Evolutionary conservation across 2,113 vertebrate species (phyloP), one percentile per base, ranked within the genome.

Genomic region (Phoenicopterus ruber): DNA sequence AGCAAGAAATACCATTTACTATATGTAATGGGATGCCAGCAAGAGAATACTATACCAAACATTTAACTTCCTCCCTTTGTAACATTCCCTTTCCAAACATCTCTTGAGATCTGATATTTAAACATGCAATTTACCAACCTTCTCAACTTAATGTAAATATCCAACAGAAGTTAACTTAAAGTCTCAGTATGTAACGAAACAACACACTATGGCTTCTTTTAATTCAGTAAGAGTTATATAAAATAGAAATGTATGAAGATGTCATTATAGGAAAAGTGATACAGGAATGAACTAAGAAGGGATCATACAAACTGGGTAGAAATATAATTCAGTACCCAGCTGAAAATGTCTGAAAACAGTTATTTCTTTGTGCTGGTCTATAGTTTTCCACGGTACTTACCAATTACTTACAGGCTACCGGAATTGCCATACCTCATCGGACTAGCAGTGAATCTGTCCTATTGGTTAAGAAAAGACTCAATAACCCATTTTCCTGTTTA

Each of bases 41-140:
- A 89, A 80, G 91, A 96, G 84, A 95, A 95, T 85, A 97, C 42
- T 90, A 95, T 32, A 95, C 81, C 86, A 97, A 96, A 94, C 88
- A 92, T 88, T 93, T 86, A 89, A 95, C 95, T 97, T 97, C 94
- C 92, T 94, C 86, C 69, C 88, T 94, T 95, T 95, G 80, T 96
- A 97, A 94, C 86, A n/a, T 82, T 94, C 94, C 38, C 70, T 61
- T 82, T 91, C 62, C 93, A 96, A 95, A 92, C 65, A 94, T 95
- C 95, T 95, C 95, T 80, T 89, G 96, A 95, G 93, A 95, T 93
- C 95, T 63, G 84, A 95, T 97, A 97, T 85, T 96, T 95, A 97
- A 97, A 95, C 91, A 94, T 82, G 81, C 62, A 95, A 97, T 97
- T 94, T 97, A 95, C 93, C 86, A 95, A 85, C 40, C 78, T 94